phyloP scores from a whole-genome alignment of 2,888 invertebrate species.

The Pimpla rufipes region DNA sequence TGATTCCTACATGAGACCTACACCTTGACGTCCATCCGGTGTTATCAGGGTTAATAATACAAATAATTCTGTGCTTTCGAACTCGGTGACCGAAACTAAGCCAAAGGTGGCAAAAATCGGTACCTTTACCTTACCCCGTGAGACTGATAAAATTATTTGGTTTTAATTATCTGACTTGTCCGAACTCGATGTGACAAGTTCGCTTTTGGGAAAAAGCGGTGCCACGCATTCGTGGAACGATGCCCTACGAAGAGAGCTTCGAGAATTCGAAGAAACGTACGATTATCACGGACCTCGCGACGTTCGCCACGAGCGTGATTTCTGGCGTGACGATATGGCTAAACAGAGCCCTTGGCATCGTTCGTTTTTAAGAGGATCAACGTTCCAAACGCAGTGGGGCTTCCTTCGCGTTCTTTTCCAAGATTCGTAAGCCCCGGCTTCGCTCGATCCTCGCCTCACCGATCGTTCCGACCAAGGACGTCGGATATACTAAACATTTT shows the following conservation, averaged over 20 bases:
- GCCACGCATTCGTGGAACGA: background rate
- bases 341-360: constrained; percentile 75
- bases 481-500: constrained; percentile 39
- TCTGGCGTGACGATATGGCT: constrained; percentile 28
- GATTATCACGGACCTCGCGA: background rate
- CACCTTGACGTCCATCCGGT: no score
- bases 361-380: constrained; percentile 74
- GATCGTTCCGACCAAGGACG: constrained; percentile 57
- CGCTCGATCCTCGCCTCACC: constrained; percentile 53
- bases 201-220: background rate
- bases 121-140: no score
- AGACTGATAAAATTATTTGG: background rate
- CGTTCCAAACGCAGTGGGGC: constrained; percentile 71
- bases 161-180: background rate
- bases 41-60: no score
- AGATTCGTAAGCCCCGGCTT: constrained; percentile 58
- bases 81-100: no score
- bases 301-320: constrained; percentile 30
- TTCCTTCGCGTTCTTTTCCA: constrained; percentile 73
- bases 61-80: no score
- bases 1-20: no score
- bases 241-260: background rate
- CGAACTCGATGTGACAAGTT: background rate
- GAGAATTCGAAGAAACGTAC: constrained; percentile 18
- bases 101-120: no score